Conservation (phyloP, 2,113 vertebrate genomes). For the Neogale vison region DNA sequence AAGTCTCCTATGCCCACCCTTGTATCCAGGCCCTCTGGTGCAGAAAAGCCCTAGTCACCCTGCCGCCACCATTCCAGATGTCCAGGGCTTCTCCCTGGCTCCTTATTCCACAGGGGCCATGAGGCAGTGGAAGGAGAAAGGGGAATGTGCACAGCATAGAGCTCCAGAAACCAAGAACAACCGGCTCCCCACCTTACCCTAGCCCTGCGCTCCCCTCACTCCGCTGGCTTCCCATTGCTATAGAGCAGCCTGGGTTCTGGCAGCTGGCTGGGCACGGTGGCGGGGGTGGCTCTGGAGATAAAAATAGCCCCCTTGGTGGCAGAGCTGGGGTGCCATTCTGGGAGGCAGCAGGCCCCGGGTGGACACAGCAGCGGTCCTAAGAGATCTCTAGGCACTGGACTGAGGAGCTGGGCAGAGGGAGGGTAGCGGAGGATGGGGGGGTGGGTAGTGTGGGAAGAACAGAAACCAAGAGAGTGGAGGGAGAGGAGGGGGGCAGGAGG, state of each 20-base stretch:
- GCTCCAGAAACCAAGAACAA: neutral
- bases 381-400: neutral
- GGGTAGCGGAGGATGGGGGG: neutral
- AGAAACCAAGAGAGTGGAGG: neutral
- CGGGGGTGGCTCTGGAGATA: constrained; percentile 74
- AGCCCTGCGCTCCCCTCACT: neutral
- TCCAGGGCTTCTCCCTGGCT: neutral
- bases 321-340: constrained; percentile 65
- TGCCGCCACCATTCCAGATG: neutral
- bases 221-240: constrained; percentile 32
- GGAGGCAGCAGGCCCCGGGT: constrained; percentile 48
- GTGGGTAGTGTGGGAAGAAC: neutral
- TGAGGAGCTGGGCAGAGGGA: neutral
- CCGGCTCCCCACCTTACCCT: neutral
- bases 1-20: neutral
- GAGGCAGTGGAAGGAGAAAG: neutral
- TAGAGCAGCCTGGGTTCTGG: constrained; percentile 48
- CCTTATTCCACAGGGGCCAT: neutral
- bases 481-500: neutral
- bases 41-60: neutral
- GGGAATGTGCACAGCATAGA: neutral
- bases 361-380: constrained; percentile 35
- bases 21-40: neutral
- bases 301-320: constrained; percentile 73
- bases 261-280: constrained; percentile 74